Evolutionary conservation across 2,113 vertebrate species (phyloP).

Genomic region (Poecilia latipinna): DNA sequence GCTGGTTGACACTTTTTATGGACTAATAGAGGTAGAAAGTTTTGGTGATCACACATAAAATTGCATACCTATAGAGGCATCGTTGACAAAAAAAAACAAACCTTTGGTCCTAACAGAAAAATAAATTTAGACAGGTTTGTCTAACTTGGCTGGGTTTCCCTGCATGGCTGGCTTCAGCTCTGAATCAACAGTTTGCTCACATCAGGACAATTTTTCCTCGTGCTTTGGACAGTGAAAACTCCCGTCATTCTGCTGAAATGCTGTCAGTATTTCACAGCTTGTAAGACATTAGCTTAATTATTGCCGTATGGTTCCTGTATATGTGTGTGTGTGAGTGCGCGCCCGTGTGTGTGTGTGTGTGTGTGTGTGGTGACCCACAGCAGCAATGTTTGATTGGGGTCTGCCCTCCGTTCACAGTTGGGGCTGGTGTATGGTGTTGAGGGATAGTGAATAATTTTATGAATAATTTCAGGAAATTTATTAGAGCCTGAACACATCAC

Average conservation of each 20-base stretch:
- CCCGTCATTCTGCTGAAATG: conserved; percentile 57
- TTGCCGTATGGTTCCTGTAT: conserved; percentile 58
- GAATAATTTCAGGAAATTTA: no score
- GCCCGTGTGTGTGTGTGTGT: conserved; percentile 20
- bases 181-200: conserved; percentile 71
- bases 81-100: conserved; percentile 52
- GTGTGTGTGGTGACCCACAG: conserved; percentile 37
- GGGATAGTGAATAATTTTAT: neutral
- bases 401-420: conserved; percentile 17
- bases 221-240: conserved; percentile 65
- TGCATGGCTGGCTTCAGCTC: conserved; percentile 58
- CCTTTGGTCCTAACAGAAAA: conserved; percentile 34
- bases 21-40: conserved; percentile 53
- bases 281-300: conserved; percentile 65
- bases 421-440: conserved; percentile 39
- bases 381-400: conserved; percentile 38
- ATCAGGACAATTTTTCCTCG: conserved; percentile 57
- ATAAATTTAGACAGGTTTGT: conserved; percentile 61
- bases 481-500: no score
- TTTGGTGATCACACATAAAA: conserved; percentile 50
- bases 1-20: conserved; percentile 17
- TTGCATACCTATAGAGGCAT: conserved; percentile 31
- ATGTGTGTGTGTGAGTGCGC: conserved; percentile 9
- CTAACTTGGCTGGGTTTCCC: conserved; percentile 46
- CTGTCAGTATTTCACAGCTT: conserved; percentile 58